Base-by-base conservation (phyloP, 2,113 vertebrate species). In the Gymnorhina tibicen region DNA sequence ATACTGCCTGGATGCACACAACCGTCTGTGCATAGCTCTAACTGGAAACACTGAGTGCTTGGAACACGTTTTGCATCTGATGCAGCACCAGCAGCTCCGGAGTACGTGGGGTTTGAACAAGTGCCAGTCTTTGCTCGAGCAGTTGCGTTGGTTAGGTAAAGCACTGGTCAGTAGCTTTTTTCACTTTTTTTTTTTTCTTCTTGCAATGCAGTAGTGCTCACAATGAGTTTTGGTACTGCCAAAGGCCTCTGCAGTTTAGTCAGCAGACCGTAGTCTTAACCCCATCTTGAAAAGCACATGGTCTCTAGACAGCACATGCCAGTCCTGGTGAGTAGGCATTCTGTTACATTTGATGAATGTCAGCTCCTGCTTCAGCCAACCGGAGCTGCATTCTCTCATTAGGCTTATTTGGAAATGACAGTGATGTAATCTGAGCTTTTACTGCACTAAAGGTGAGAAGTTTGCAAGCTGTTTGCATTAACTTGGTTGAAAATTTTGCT, bases 271-370 rank as follows among this genome's bases (percentile, higher is more conserved):
- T 98, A 96, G 96, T 98, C 95, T 98, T 98, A 98, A 98, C 91
- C 95, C 96, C 97, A 97, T 97, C 98, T 98, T 97, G 97, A 98
- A 98, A 98, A 97, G 97, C 97, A 96, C 97, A 97, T 97, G 97
- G 97, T 98, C 98, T 98, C 97, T 98, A 97, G 98, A 96, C 98
- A 98, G 98, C 97, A 98, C 97, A 98, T 98, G 95, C 96, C 97
- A 97, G 97, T 98, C 97, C 97, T 98, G 98, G 98, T 98, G 97
- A 98, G 98, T 98, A 98, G 98, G 97, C 97, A 97, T 98, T 96
- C 97, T 93, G 88, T 97, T 97, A 97, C 73, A 84, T 88, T 84
- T 96, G 41, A 60, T 87, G 84, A 95, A 93, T 98, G 97, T 98
- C 97, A 97, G 93, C 97, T 97, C 93, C 67, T 96, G 75, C 93